Evolutionary conservation across 1,140 invertebrate species (phyloP).

Genomic region (Heliconius congener): DNA sequence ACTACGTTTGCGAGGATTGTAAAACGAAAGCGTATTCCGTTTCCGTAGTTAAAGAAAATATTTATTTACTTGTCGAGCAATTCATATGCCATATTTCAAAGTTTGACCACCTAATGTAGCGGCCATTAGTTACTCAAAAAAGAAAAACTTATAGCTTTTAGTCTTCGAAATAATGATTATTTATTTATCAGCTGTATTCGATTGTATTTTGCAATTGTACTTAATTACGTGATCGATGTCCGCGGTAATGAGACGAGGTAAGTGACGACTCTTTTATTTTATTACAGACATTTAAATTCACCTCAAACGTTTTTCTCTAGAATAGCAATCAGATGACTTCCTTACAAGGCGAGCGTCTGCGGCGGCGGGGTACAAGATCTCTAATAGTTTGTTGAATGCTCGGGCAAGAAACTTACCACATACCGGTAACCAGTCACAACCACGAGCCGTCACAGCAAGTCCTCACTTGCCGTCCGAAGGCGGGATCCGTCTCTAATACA

Average conservation of each 20-base stretch:
- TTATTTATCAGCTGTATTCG: too few species aligned
- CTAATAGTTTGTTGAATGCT: conserved; percentile 9
- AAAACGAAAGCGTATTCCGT: too few species aligned
- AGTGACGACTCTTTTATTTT: conserved; percentile 1
- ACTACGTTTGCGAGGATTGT: too few species aligned
- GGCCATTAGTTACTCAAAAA: too few species aligned
- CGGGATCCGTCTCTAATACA: neutral
- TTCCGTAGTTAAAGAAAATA: too few species aligned
- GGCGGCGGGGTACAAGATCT: neutral
- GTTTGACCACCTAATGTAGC: too few species aligned
- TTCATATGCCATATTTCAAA: too few species aligned
- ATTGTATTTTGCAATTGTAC: neutral
- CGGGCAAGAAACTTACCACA: neutral
- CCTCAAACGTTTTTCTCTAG: neutral
- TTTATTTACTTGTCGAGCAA: too few species aligned
- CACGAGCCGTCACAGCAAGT: neutral
- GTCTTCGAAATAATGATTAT: too few species aligned
- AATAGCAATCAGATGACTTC: neutral
- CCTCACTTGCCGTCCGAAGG: neutral
- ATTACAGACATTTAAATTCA: neutral
- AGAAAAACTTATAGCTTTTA: too few species aligned
- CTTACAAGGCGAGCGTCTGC: neutral
- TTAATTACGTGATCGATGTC: neutral
- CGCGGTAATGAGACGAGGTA: neutral
- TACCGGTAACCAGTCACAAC: neutral